Conservation (phyloP, 2,113 vertebrate species). For the Hypocryptadius cinnamomeus region DNA sequence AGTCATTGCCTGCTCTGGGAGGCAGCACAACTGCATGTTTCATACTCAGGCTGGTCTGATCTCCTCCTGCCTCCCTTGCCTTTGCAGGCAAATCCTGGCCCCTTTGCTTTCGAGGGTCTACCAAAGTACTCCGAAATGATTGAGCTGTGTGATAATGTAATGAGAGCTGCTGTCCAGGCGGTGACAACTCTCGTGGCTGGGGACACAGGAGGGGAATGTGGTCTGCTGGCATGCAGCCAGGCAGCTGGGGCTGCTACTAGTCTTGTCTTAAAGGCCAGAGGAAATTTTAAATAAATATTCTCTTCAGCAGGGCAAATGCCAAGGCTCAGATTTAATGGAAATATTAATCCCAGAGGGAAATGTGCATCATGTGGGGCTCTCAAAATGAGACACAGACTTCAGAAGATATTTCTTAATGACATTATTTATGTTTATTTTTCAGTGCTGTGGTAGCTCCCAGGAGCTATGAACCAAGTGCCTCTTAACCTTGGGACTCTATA, state of each 20-base stretch:
- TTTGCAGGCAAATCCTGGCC: not conserved
- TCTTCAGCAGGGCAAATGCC: not conserved
- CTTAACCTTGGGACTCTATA: slow-evolving; percentile 40
- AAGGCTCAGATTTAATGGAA: not conserved
- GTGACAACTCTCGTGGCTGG: not conserved
- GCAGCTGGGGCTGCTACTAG: not conserved
- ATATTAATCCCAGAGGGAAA: slow-evolving; percentile 15
- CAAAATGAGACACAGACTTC: not conserved
- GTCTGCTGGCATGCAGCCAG: not conserved
- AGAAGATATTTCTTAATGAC: slow-evolving; percentile 10
- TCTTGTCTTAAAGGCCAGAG: not conserved
- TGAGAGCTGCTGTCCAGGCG: not conserved
- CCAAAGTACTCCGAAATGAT: fast-evolving
- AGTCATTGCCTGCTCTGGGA: not conserved
- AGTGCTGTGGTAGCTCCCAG: slow-evolving; percentile 19
- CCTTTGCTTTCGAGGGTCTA: not conserved
- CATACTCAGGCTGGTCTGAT: not conserved
- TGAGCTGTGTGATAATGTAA: fast-evolving
- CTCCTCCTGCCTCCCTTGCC: not conserved
- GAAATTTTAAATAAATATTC: slow-evolving; percentile 16
- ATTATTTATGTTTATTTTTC: slow-evolving; percentile 49
- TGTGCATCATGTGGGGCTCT: not conserved
- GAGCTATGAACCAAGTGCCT: slow-evolving; percentile 37
- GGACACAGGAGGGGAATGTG: not conserved
- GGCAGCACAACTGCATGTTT: not conserved